These are phyloP conservation scores for Protophormia terraenovae DNA, from an alignment of 2,888 invertebrate genomes.

Conservation along the genomic window DNA sequence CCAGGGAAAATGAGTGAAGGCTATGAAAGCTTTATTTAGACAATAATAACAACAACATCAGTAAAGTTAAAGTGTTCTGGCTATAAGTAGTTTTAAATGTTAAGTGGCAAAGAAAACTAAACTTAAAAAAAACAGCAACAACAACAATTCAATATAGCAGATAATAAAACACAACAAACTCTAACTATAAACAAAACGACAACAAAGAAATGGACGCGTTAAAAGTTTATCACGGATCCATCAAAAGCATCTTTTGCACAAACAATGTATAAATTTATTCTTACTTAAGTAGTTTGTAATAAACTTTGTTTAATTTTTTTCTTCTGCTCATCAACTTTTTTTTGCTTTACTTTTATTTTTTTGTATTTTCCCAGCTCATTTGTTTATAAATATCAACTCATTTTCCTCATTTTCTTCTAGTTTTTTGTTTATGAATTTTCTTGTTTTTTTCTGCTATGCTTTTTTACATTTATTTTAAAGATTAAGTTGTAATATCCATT, in stretches of 20 bases:
- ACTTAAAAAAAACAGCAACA: constrained; percentile 20
- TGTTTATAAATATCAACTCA: constrained; percentile 41
- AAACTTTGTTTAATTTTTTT: constrained; percentile 44
- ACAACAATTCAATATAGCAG: neutral
- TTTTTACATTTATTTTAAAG: constrained; percentile 2
- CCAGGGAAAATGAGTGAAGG: constrained; percentile 61
- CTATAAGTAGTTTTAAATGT: constrained; percentile 43
- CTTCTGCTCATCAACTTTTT: neutral
- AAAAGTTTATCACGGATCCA: constrained; percentile 58
- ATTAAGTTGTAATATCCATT: constrained; percentile 59
- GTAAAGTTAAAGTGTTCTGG: constrained; percentile 35
- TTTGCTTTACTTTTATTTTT: neutral
- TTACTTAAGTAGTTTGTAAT: constrained; percentile 56
- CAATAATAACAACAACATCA: constrained; percentile 4
- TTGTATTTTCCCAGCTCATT: constrained; percentile 10
- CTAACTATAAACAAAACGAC: neutral
- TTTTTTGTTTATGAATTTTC: constrained; percentile 31
- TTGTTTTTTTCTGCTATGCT: neutral
- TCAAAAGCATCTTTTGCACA: constrained; percentile 43
- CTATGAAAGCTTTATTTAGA: constrained; percentile 50
- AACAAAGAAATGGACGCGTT: constrained; percentile 30
- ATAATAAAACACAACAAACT: neutral
- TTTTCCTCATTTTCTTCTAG: neutral
- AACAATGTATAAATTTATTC: constrained; percentile 49
- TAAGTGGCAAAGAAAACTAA: constrained; percentile 48